Conservation (phyloP, 2,888 invertebrate genomes). For the Drosophila kambysellisi region DNA sequence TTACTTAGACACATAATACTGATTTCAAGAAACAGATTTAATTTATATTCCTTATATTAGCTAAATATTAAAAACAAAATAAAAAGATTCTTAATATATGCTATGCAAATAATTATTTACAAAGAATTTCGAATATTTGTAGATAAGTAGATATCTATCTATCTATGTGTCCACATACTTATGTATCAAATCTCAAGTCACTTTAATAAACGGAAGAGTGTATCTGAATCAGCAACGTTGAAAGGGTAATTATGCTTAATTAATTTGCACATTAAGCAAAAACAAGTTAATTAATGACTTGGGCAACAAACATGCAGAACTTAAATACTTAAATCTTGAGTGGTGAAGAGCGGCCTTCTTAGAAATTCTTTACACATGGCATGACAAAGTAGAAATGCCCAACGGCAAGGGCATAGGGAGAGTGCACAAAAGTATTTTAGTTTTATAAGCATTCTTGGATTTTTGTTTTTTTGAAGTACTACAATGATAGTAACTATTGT, state of each 20-base stretch:
- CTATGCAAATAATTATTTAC: too few species aligned
- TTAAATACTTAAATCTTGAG: background rate
- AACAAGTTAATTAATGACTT: background rate
- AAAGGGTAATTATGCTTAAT: background rate
- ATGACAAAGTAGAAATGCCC: conserved; percentile 3
- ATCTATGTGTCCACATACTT: background rate
- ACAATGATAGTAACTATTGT: conserved; percentile 43
- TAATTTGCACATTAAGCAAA: background rate
- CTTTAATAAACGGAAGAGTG: background rate
- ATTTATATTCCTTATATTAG: too few species aligned
- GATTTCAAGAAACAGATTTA: too few species aligned
- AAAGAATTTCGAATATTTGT: too few species aligned
- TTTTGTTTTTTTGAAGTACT: conserved; percentile 46
- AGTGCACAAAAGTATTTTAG: conserved; percentile 25
- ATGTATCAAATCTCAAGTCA: background rate
- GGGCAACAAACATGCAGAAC: background rate
- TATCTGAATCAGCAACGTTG: background rate
- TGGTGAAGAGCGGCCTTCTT: background rate
- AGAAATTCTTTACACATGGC: background rate
- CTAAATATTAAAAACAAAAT: too few species aligned
- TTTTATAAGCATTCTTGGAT: conserved; percentile 36
- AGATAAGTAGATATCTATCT: background rate
- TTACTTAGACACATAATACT: too few species aligned
- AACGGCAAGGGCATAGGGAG: conserved; percentile 10
- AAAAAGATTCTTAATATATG: too few species aligned